These are phyloP conservation scores for Lasioglossum baleicum DNA, from an alignment of 1,140 invertebrate genomes.

Conservation along the genomic window DNA sequence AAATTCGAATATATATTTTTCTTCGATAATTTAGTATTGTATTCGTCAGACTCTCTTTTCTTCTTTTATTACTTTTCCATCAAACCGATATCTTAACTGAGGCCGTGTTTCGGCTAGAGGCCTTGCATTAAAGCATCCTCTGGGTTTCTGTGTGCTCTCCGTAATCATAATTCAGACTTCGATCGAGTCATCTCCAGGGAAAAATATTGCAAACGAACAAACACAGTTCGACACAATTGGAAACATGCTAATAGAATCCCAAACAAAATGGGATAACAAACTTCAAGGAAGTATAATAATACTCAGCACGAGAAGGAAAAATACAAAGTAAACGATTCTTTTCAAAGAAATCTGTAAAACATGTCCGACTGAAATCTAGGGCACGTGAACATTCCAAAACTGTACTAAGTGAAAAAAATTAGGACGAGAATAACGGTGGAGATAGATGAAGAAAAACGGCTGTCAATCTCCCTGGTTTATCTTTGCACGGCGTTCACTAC, in stretches of 20 bases:
- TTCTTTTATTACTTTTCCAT: constrained; percentile 28
- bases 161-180: constrained; percentile 6
- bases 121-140: constrained; percentile 19
- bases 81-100: constrained; percentile 35
- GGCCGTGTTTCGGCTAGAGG: constrained; percentile 28
- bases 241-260: background rate
- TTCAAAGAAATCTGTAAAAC: constrained; percentile 15
- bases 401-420: constrained; percentile 19
- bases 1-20: constrained; percentile 23
- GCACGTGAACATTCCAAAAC: background rate
- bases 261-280: constrained; percentile 4
- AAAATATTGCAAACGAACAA: background rate
- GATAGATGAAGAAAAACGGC: constrained; percentile 27
- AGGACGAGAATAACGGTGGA: constrained; percentile 33
- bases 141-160: background rate
- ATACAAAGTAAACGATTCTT: background rate
- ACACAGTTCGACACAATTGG: background rate
- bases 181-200: background rate
- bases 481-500: constrained; percentile 90
- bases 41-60: constrained; percentile 16
- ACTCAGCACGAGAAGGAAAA: background rate
- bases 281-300: background rate
- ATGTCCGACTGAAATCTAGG: background rate
- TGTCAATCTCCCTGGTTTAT: constrained; percentile 78
- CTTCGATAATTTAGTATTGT: constrained; percentile 22